Evolutionary conservation across 1,140 invertebrate species (phyloP), one percentile per base, ranked within the genome.

Genomic region (Theocolax elegans): DNA sequence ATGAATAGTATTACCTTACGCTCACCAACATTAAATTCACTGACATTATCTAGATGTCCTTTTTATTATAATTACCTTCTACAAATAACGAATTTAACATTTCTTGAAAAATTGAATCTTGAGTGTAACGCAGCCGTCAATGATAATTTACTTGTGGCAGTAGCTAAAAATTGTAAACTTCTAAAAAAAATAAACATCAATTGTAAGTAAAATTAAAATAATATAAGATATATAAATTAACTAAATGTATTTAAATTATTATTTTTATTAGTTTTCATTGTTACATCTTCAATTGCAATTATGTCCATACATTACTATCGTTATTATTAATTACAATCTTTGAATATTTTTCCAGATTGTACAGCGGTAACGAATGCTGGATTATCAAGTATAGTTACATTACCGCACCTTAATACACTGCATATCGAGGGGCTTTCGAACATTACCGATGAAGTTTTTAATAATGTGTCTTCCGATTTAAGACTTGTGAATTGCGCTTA

Each of bases 311-410:
- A n/a, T n/a, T n/a, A n/a, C n/a, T n/a, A n/a, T n/a, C n/a, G n/a
- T n/a, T n/a, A n/a, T n/a, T n/a, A 35, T 10, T 35, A 6, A 35
- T 10, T 35, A 6, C 31, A 35, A 35, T 35, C 31, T 35, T 35
- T 35, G 31, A 35, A 35, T 46, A 31, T 63, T 56, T 40, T 58
- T 67, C n/a, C 13, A 67, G 65, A 67, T 58, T 67, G 65, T 46
- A 46, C 42, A 19, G 25, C 25, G 15, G 46, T 68, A 38, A 60
- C 66, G 0, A 51, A 68, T 51, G 8, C 19, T 0, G 66, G 66
- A 8, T 19, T 68, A 15, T 35, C 66, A 6, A 40, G 29, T 21
- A 60, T 68, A 25, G 17, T 53, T 9, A 25, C 56, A 40, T 27
- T 69, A 12, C 58, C 58, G 23, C 13, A 44, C 10, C 40, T 69